Percentiles rank a stretch among this genome's conserved stretches.
Evolutionary conservation across 2,888 invertebrate genomes (phyloP).

Genomic region (Choristoneura rosaceana): DNA sequence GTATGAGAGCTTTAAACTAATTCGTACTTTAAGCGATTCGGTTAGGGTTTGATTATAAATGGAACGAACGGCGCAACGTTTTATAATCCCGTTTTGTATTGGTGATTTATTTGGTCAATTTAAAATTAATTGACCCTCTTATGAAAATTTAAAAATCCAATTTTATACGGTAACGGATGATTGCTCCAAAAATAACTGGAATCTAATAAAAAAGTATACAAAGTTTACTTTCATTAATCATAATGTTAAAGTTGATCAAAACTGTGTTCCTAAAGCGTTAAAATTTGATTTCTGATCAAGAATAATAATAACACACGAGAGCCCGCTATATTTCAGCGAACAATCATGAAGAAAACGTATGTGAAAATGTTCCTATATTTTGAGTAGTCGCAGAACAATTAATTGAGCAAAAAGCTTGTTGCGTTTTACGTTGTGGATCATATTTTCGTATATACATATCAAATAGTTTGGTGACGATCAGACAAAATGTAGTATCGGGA

Average conservation of each 20-base stretch:
- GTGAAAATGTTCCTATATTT: slow-evolving; percentile 53
- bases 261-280: neutral
- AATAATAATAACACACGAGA: slow-evolving; percentile 11
- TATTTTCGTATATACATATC: slow-evolving; percentile 77
- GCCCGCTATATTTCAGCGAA: slow-evolving; percentile 28
- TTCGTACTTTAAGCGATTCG: slow-evolving; percentile 47
- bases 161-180: neutral
- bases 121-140: slow-evolving; percentile 18
- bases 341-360: slow-evolving; percentile 21
- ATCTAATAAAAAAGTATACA: neutral
- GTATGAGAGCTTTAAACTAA: slow-evolving; percentile 48
- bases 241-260: neutral
- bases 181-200: neutral
- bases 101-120: slow-evolving; percentile 34
- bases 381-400: slow-evolving; percentile 63
- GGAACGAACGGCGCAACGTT: slow-evolving; percentile 21
- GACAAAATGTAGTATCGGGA: slow-evolving; percentile 34
- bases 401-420: slow-evolving; percentile 62
- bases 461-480: slow-evolving; percentile 62
- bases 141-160: neutral
- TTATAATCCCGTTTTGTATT: slow-evolving; percentile 21
- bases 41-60: slow-evolving; percentile 27
- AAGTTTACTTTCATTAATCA: neutral
- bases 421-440: slow-evolving; percentile 42
- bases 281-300: slow-evolving; percentile 21